phyloP scores from a whole-genome alignment of 2,797 vertebrate genomes.

The Gadopsis bispinosus region DNA sequence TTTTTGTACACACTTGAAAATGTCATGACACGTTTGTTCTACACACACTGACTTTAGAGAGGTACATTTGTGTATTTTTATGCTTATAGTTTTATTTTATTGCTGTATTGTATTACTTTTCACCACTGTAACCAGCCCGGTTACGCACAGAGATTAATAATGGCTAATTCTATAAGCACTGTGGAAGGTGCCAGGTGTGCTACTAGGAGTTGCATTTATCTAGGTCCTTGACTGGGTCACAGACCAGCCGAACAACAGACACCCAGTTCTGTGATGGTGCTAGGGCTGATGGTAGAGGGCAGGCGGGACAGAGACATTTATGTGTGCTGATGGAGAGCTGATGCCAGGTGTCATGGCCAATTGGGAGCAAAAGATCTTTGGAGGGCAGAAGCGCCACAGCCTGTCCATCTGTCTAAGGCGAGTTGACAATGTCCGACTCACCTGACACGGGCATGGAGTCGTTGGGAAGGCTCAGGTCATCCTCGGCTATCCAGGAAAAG shows the following conservation, averaged over 20 bases:
- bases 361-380: slow-evolving; percentile 43
- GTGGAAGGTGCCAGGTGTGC: slow-evolving; percentile 4
- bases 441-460: slow-evolving; percentile 68
- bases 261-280: slow-evolving; percentile 14
- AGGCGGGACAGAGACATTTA: slow-evolving; percentile 56
- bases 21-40: not conserved
- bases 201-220: not conserved
- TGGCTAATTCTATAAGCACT: not conserved
- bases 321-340: slow-evolving; percentile 65
- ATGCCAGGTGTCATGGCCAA: slow-evolving; percentile 47
- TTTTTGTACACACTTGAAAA: not conserved
- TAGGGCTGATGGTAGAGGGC: slow-evolving; percentile 30
- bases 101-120: not conserved
- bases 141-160: not conserved
- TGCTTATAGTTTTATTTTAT: not conserved
- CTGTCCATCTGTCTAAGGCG: slow-evolving; percentile 57
- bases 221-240: slow-evolving; percentile 8
- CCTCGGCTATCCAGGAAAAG: slow-evolving; percentile 87
- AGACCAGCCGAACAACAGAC: slow-evolving; percentile 10
- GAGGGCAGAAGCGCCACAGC: slow-evolving; percentile 23
- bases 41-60: not conserved
- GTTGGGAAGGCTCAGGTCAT: slow-evolving; percentile 79
- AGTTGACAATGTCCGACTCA: slow-evolving; percentile 74
- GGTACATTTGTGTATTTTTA: not conserved
- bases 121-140: not conserved